A percentile compares a stretch with the other conserved stretches of the same genome.
phyloP scores from a whole-genome alignment of 1,140 invertebrate species.

The Globodera rostochiensis region DNA sequence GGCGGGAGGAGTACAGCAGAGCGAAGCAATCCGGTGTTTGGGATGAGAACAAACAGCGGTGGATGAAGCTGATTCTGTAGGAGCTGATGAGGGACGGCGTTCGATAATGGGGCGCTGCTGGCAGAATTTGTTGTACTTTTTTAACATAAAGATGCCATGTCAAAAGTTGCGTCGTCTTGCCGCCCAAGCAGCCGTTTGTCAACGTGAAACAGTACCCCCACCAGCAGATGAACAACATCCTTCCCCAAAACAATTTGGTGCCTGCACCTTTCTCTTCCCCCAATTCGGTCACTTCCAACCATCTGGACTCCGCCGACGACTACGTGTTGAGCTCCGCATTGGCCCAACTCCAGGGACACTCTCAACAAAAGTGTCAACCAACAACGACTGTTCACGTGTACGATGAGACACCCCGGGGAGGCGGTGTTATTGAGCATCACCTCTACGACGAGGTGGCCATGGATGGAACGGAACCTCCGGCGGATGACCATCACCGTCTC shows the following conservation, averaged over 20 bases:
- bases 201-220: not conserved
- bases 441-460: slow-evolving; percentile 47
- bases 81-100: too few species aligned
- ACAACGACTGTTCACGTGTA: slow-evolving; percentile 36
- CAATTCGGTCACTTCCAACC: slow-evolving; percentile 31
- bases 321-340: slow-evolving; percentile 31
- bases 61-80: too few species aligned
- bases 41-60: too few species aligned
- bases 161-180: not conserved
- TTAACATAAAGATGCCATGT: not conserved
- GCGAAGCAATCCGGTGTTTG: too few species aligned
- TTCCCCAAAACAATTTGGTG: not conserved
- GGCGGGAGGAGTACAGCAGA: not conserved
- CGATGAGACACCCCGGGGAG: slow-evolving; percentile 37
- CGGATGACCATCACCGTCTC: not conserved
- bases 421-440: not conserved
- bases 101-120: not conserved
- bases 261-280: slow-evolving; percentile 8
- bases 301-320: slow-evolving; percentile 31
- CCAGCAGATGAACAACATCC: not conserved
- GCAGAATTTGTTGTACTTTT: not conserved
- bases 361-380: not conserved
- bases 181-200: slow-evolving; percentile 21
- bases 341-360: slow-evolving; percentile 8
- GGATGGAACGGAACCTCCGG: not conserved